These are phyloP conservation scores for Ephestia elutella DNA, from an alignment of 1,140 invertebrate species.

Conservation along the genomic window DNA sequence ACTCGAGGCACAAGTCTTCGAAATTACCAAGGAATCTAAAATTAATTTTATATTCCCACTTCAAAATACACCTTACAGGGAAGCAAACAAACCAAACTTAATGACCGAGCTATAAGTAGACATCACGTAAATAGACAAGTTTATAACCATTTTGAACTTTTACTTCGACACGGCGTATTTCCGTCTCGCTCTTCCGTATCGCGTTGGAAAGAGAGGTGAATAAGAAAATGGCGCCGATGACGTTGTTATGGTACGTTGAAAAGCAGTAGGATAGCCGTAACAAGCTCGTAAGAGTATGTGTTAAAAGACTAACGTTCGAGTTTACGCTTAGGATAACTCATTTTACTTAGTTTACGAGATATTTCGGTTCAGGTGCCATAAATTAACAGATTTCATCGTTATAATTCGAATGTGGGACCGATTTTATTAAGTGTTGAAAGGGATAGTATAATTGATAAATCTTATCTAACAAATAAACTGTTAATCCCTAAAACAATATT, in stretches of 20 bases:
- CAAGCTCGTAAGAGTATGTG: slow-evolving; percentile 30
- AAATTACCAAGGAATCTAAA: background rate
- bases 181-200: slow-evolving; percentile 17
- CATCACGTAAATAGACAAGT: slow-evolving; percentile 37
- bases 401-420: background rate
- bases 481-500: background rate
- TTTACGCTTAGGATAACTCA: slow-evolving; percentile 34
- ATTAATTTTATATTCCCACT: slow-evolving; percentile 16
- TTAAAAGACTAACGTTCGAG: slow-evolving; percentile 35
- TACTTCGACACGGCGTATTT: slow-evolving; percentile 12
- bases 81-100: slow-evolving; percentile 11
- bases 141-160: slow-evolving; percentile 35
- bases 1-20: background rate
- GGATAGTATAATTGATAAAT: background rate
- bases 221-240: slow-evolving; percentile 29
- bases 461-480: background rate
- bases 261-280: slow-evolving; percentile 18
- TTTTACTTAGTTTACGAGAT: slow-evolving; percentile 24
- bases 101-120: slow-evolving; percentile 24
- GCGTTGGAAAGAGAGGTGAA: slow-evolving; percentile 19
- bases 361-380: background rate
- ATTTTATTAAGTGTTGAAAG: background rate
- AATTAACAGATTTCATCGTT: background rate
- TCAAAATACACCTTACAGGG: slow-evolving; percentile 14
- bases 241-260: slow-evolving; percentile 23